Conservation (phyloP, 2,113 vertebrate genomes). For the Cavia aperea region DNA sequence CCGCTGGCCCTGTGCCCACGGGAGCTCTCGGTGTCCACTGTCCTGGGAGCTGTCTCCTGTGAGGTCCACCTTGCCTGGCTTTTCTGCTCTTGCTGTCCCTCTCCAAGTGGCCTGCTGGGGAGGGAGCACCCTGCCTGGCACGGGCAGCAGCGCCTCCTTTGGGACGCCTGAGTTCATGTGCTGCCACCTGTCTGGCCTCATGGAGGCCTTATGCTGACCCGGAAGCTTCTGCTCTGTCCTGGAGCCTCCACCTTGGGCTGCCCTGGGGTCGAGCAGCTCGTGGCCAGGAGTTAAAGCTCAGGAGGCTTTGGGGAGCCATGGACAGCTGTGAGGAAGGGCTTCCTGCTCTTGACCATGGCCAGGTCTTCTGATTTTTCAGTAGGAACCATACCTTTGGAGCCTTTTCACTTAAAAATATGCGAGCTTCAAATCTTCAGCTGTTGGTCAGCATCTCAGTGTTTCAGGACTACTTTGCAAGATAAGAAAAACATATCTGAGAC, state of each 20-base stretch:
- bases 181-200: not conserved
- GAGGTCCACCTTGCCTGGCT: not conserved
- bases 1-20: not conserved
- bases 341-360: not conserved
- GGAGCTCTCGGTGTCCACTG: too few species aligned
- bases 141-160: not conserved
- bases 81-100: not conserved
- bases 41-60: accelerated
- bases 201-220: not conserved
- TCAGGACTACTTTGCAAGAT: not conserved
- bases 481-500: not conserved
- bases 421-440: not conserved
- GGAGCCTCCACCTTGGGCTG: not conserved
- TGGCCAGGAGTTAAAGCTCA: not conserved
- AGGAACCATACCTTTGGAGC: not conserved
- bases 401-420: not conserved
- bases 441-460: not conserved
- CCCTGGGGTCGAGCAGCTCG: not conserved
- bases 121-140: too few species aligned
- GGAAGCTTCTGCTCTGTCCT: not conserved
- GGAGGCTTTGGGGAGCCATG: not conserved
- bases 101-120: not conserved
- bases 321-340: too few species aligned
- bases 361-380: not conserved
- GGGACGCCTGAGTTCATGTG: not conserved